Evolutionary conservation across 2,888 invertebrate species (phyloP).

Genomic region (Chrysina gloriosa): DNA sequence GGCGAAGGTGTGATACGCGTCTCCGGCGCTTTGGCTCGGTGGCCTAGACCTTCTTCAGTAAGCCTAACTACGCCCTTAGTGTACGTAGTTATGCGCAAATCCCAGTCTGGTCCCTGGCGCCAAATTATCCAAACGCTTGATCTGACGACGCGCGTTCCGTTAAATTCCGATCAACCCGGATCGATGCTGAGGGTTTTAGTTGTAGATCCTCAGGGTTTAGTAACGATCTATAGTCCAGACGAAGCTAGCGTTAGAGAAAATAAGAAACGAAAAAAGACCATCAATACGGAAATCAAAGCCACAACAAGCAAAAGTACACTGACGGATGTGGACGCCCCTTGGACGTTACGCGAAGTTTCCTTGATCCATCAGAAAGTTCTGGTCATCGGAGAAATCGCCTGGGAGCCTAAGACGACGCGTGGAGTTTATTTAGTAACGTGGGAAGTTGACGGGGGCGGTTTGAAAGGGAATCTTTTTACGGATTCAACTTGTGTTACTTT

Average conservation of each 20-base stretch:
- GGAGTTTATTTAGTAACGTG: conserved; percentile 84
- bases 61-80: conserved; percentile 71
- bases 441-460: conserved; percentile 85
- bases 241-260: conserved; percentile 67
- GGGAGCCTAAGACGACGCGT: conserved; percentile 75
- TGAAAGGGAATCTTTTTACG: conserved; percentile 84
- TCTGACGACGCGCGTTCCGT: conserved; percentile 73
- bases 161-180: conserved; percentile 70
- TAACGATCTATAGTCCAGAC: conserved; percentile 78
- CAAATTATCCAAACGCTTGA: conserved; percentile 77
- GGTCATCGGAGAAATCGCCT: conserved; percentile 78
- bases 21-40: conserved; percentile 72
- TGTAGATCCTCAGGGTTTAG: conserved; percentile 76
- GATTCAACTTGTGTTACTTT: conserved; percentile 83
- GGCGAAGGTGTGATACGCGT: conserved; percentile 76
- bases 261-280: conserved; percentile 64
- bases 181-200: conserved; percentile 76
- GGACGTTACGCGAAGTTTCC: conserved; percentile 76
- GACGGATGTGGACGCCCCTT: conserved; percentile 68
- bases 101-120: conserved; percentile 73
- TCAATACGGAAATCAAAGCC: conserved; percentile 67
- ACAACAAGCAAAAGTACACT: conserved; percentile 67
- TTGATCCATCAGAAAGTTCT: conserved; percentile 79
- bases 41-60: conserved; percentile 73
- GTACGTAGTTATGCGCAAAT: conserved; percentile 78